Evolutionary conservation across 2,888 invertebrate genomes (phyloP), one percentile per base, ranked within the genome.

Genomic region (Agriotes lineatus): DNA sequence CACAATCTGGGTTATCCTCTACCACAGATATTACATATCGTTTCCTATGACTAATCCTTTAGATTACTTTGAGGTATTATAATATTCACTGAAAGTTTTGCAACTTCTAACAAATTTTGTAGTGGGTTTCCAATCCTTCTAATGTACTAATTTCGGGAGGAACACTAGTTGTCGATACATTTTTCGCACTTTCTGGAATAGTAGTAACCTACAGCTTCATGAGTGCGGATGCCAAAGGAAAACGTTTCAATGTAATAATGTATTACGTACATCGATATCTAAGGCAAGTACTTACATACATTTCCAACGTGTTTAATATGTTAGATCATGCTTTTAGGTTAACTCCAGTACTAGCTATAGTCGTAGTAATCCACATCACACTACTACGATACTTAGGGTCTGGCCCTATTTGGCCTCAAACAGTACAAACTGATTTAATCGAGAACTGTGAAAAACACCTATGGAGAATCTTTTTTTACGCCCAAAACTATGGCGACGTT

Each of bases 331-430:
- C 0, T 45, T 58, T 86, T 19, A 82, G 86, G 74, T 76, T 88
- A 44, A 87, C 87, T 1, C 87, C 88, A 3, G 81, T 86, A 0
- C 82, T 86, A 62, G 83, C 82, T 4, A 75, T 86, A 3, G 79
- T 87, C 20, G 78, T 88, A 52, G 77, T 85, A 2, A 76, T 86
- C 44, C 80, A 82, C 37, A 82, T 85, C 1, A 85, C 85, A 2
- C 77, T 87, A n/a, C 75, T 84, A 35, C 82, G 83, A 3, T 82
- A 85, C 71, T 63, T 85, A 14, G 85, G 85, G 0, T 84, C 85
- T 20, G 87, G 87, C 1, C 86, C 87, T 0, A 72, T 85, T n/a
- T 87, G 35, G 87, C 87, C 75, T 81, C n/a, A 66, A 3, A 65
- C 64, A n/a, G 56, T 76, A 12, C 19, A 52, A 22, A 0, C 7